Evolutionary conservation across 1,140 invertebrate species (phyloP).

Genomic region (Sitodiplosis mosellana): DNA sequence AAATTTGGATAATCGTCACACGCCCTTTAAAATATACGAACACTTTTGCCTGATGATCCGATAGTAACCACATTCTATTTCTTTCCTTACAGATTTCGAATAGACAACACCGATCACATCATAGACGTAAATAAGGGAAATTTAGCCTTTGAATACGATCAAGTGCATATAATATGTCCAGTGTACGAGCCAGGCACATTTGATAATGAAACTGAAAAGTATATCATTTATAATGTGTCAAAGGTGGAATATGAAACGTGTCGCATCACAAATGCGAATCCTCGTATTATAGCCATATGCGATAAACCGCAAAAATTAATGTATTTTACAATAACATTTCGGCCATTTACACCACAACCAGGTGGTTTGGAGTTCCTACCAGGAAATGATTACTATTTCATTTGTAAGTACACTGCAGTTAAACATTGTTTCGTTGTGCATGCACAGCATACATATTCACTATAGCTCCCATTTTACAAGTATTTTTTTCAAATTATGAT

Average conservation of each 20-base stretch:
- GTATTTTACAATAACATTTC: constrained; percentile 93
- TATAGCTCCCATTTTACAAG: too few relatives aligned
- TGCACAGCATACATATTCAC: too few relatives aligned
- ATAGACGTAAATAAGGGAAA: constrained; percentile 92
- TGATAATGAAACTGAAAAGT: constrained; percentile 81
- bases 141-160: constrained; percentile 82
- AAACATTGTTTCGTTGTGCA: not conserved
- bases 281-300: constrained; percentile 84
- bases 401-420: constrained; percentile 43
- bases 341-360: constrained; percentile 87
- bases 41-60: too few relatives aligned
- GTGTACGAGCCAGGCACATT: constrained; percentile 71
- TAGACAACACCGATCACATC: constrained; percentile 94
- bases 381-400: constrained; percentile 91
- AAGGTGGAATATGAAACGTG: constrained; percentile 93
- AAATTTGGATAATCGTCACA: too few relatives aligned
- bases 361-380: constrained; percentile 85
- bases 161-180: constrained; percentile 90
- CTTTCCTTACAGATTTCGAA: constrained; percentile 67
- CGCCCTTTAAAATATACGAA: too few relatives aligned
- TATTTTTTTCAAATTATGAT: too few relatives aligned
- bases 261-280: constrained; percentile 83
- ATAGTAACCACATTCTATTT: constrained; percentile 1
- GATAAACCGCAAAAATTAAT: constrained; percentile 85
- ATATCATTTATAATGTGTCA: constrained; percentile 92